These are phyloP conservation scores for Eulemur rufifrons DNA, from an alignment of 2,113 vertebrate genomes.

Conservation along the genomic window DNA sequence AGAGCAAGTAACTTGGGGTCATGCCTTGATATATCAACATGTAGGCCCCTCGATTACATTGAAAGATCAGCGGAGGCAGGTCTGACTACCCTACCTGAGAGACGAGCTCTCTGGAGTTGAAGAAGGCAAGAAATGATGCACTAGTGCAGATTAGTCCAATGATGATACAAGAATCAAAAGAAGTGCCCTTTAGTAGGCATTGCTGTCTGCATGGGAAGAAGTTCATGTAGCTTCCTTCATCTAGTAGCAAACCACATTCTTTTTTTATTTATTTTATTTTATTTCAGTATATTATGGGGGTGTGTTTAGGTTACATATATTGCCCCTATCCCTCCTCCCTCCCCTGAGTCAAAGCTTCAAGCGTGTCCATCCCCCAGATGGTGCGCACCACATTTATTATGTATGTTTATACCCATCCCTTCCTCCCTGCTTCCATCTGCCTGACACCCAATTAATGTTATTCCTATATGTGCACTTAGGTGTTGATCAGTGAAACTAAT, in stretches of 20 bases:
- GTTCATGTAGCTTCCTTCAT: not conserved
- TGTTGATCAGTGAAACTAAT: too few relatives aligned
- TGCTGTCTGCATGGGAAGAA: not conserved
- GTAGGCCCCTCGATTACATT: fast-evolving
- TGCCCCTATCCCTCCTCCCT: too few relatives aligned
- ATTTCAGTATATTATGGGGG: too few relatives aligned
- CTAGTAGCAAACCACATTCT: not conserved
- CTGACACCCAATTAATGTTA: too few relatives aligned
- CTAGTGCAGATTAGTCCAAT: not conserved
- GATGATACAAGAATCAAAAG: not conserved
- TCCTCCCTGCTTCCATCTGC: too few relatives aligned
- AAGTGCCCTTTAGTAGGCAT: not conserved
- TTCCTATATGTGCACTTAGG: too few relatives aligned
- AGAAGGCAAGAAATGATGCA: not conserved
- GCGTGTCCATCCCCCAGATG: too few relatives aligned
- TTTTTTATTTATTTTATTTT: too few relatives aligned
- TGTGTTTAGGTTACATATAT: too few relatives aligned
- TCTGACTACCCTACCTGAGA: not conserved
- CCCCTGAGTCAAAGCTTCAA: too few relatives aligned
- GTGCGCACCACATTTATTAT: too few relatives aligned
- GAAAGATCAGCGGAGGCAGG: not conserved
- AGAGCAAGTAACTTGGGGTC: not conserved
- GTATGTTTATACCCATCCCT: too few relatives aligned
- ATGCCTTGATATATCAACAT: not conserved
- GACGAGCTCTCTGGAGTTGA: not conserved